Conservation (phyloP, 2,888 invertebrate species). For the Sylvicola cinctus region DNA sequence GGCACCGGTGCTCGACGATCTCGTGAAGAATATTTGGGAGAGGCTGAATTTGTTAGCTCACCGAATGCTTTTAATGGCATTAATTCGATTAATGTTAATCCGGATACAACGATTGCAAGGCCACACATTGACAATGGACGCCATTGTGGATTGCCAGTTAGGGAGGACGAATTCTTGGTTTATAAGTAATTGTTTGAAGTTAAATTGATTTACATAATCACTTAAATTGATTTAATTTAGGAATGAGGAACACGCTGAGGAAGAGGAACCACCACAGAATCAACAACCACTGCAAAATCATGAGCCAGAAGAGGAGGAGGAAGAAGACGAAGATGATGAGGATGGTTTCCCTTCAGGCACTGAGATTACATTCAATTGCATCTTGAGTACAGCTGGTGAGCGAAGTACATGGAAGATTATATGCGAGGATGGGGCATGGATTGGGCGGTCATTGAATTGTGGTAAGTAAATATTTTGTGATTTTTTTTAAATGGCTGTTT, state of each 20-base stretch:
- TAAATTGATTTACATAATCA: too few relatives aligned
- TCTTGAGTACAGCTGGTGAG: slow-evolving; percentile 60
- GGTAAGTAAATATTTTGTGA: slow-evolving; percentile 29
- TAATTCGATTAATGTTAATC: slow-evolving; percentile 4
- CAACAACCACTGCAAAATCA: not conserved
- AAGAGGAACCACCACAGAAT: slow-evolving; percentile 20
- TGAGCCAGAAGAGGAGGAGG: not conserved
- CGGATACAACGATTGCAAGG: slow-evolving; percentile 1
- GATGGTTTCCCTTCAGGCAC: slow-evolving; percentile 55
- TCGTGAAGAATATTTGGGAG: slow-evolving; percentile 16
- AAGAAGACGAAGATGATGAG: too few relatives aligned
- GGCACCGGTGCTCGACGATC: slow-evolving; percentile 16
- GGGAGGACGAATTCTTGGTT: slow-evolving; percentile 58
- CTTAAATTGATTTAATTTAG: slow-evolving; percentile 15
- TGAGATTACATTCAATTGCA: slow-evolving; percentile 66
- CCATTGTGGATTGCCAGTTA: slow-evolving; percentile 24
- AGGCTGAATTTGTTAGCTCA: slow-evolving; percentile 9
- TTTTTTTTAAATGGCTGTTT: not conserved
- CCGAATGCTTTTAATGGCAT: slow-evolving; percentile 9
- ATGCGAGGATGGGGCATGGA: slow-evolving; percentile 70
- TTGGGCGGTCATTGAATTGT: slow-evolving; percentile 58
- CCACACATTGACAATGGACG: not conserved
- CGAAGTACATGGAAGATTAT: slow-evolving; percentile 68
- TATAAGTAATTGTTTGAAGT: slow-evolving; percentile 27
- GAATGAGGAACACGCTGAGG: slow-evolving; percentile 45